phyloP scores from a whole-genome alignment of 2,797 vertebrate genomes.

The Myotis findleyi region DNA sequence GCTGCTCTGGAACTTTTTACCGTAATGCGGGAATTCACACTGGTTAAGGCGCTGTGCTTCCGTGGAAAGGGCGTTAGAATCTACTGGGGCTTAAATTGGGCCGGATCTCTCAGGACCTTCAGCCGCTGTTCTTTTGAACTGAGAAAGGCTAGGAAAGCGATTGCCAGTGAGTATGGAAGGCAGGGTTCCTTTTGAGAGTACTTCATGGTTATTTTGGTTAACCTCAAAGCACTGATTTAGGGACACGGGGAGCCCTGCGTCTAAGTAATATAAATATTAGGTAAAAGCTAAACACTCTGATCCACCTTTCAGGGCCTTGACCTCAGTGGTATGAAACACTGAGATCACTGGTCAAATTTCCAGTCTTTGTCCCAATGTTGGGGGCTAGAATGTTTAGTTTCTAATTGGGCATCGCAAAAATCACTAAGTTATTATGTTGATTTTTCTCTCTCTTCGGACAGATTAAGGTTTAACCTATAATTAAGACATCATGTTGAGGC shows the following conservation, averaged over 20 bases:
- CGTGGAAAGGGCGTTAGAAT: neutral
- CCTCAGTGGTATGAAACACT: neutral
- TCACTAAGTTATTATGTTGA: neutral
- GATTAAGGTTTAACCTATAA: constrained; percentile 7
- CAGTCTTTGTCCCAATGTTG: neutral
- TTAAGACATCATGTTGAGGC: constrained; percentile 33
- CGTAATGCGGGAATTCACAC: neutral
- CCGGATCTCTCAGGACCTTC: neutral
- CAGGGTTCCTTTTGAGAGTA: neutral
- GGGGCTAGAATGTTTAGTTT: neutral
- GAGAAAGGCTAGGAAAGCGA: neutral
- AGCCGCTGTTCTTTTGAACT: neutral
- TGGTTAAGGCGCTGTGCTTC: neutral
- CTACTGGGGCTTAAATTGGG: neutral
- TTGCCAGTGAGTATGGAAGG: neutral
- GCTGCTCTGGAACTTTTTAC: neutral
- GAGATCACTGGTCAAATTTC: neutral
- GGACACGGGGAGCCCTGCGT: neutral
- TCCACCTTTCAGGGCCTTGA: neutral
- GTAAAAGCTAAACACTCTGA: neutral
- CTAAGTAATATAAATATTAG: neutral
- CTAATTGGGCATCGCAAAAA: neutral
- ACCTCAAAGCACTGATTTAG: neutral
- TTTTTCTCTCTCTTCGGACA: neutral
- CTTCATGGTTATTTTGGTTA: constrained; percentile 1